phyloP scores from a whole-genome alignment of 2,888 invertebrate species.

The Zele albiditarsus region DNA sequence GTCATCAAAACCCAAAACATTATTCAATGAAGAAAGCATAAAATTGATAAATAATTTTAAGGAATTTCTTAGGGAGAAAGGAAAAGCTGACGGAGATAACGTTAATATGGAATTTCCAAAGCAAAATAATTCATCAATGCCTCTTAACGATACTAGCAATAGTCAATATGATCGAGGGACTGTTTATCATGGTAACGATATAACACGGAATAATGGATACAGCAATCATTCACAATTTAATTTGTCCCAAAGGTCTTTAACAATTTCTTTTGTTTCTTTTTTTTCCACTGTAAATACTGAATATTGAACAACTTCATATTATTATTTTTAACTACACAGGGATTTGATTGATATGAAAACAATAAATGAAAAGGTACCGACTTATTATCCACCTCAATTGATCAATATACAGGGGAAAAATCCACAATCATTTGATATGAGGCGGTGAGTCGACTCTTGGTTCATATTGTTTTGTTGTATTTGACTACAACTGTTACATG shows the following conservation, averaged over 20 bases:
- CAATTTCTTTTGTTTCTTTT: neutral
- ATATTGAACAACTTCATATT: no score
- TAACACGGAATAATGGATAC: neutral
- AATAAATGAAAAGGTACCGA: no score
- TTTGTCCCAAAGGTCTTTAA: neutral
- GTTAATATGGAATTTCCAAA: neutral
- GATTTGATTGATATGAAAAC: no score
- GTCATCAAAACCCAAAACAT: neutral
- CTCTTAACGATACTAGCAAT: neutral
- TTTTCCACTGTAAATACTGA: no score
- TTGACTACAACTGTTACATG: no score
- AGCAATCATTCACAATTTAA: neutral
- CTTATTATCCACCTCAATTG: no score
- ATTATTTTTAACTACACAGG: no score
- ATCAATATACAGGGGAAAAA: no score
- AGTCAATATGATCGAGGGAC: neutral
- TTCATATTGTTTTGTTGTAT: no score
- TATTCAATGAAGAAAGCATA: neutral
- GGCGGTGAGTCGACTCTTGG: no score
- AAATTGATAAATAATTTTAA: constrained; percentile 24
- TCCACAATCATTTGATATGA: no score
- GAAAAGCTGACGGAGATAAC: neutral
- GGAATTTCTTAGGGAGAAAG: constrained; percentile 2
- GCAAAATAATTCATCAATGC: neutral
- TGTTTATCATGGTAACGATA: neutral